Evolutionary conservation across 2,113 vertebrate species (phyloP).

Genomic region (Mesocricetus auratus): DNA sequence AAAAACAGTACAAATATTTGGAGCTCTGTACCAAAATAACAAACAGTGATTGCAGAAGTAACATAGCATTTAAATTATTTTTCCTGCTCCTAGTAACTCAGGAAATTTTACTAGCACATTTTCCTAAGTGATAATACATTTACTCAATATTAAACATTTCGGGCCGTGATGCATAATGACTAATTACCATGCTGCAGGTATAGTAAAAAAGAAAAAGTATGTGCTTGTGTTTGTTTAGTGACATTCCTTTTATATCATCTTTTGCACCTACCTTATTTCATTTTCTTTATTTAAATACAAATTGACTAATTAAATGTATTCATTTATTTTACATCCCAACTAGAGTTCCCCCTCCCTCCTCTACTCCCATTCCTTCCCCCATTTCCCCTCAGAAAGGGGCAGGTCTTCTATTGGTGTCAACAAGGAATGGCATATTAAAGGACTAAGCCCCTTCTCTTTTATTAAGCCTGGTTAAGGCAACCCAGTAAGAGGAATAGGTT

Average conservation of each 20-base stretch:
- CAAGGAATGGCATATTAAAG: neutral
- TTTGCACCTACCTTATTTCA: neutral
- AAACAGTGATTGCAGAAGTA: neutral
- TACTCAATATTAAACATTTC: neutral
- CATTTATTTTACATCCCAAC: neutral
- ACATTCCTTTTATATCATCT: neutral
- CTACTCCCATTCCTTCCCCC: neutral
- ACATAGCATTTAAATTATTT: conserved; percentile 41
- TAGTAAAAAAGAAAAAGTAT: neutral
- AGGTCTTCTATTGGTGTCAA: neutral
- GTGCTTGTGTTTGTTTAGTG: neutral
- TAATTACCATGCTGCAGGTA: neutral
- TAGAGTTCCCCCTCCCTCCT: neutral
- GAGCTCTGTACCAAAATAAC: neutral
- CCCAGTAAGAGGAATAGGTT: neutral
- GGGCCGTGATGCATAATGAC: neutral
- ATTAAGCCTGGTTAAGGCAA: neutral
- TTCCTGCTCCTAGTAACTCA: neutral
- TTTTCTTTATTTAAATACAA: neutral
- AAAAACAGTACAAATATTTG: conserved; percentile 30
- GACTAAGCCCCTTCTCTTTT: neutral
- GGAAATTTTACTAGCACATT: conserved; percentile 38
- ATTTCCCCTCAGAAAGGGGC: neutral
- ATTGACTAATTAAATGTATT: neutral
- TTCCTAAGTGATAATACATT: neutral